phyloP scores from a whole-genome alignment of 1,140 invertebrate genomes.

The Drosophila mojavensis region DNA sequence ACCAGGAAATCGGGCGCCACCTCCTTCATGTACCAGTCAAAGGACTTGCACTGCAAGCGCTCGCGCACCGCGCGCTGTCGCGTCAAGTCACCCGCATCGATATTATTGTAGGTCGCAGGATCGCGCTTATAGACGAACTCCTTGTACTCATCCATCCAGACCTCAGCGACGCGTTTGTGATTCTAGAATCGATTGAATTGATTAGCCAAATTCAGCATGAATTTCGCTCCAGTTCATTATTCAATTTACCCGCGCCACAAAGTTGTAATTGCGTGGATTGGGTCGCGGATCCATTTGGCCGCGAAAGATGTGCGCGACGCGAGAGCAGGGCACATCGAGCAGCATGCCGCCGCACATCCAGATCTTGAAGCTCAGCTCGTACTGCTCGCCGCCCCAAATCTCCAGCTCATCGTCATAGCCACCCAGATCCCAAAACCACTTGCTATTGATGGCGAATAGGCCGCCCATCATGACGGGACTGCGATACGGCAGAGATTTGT shows the following conservation, averaged over 20 bases:
- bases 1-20: constrained; percentile 91
- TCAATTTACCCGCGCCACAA: constrained; percentile 58
- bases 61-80: constrained; percentile 88
- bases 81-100: constrained; percentile 89
- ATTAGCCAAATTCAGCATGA: neutral
- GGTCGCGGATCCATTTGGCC: constrained; percentile 91
- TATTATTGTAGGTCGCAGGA: constrained; percentile 86
- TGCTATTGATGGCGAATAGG: constrained; percentile 93
- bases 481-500: constrained; percentile 90
- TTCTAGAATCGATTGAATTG: constrained; percentile 83
- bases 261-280: constrained; percentile 89
- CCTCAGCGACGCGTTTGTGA: constrained; percentile 91
- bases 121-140: constrained; percentile 89
- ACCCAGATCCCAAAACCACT: constrained; percentile 98
- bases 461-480: constrained; percentile 99
- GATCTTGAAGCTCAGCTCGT: constrained; percentile 98
- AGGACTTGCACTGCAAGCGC: constrained; percentile 90
- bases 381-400: constrained; percentile 98
- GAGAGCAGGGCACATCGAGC: constrained; percentile 95
- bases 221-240: neutral
- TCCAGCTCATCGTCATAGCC: constrained; percentile 96
- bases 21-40: constrained; percentile 94
- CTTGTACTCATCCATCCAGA: constrained; percentile 96
- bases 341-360: constrained; percentile 96
- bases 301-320: constrained; percentile 94